Percentiles rank a stretch among this genome's conserved stretches.
phyloP scores from a whole-genome alignment of 2,113 vertebrate genomes.

The Trogon surrucura region DNA sequence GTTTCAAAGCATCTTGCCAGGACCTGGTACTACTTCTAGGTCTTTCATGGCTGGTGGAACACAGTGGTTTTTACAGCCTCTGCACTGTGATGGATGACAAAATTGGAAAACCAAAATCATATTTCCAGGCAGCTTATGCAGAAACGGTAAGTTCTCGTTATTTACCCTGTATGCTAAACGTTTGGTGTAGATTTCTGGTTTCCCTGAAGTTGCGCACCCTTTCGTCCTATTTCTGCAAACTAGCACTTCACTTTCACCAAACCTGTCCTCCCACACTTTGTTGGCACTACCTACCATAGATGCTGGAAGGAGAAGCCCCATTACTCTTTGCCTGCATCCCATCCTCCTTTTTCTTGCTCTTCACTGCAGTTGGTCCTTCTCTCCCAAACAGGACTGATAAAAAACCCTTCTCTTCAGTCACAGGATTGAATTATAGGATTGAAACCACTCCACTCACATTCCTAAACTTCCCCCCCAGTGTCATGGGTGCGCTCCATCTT shows the following conservation, averaged over 20 bases:
- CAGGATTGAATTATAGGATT: not conserved
- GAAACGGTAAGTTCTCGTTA: not conserved
- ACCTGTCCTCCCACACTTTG: rapidly evolving
- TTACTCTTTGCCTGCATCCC: no score
- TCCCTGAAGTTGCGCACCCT: rapidly evolving
- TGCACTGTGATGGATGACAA: not conserved
- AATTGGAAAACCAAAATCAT: not conserved
- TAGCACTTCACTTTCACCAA: not conserved
- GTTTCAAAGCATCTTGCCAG: not conserved
- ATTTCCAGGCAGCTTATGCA: not conserved
- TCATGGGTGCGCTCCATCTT: rapidly evolving
- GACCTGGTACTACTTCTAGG: not conserved
- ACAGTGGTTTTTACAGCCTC: not conserved
- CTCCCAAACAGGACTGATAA: not conserved
- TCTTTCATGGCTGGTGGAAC: not conserved
- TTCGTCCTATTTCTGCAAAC: not conserved
- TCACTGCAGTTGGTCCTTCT: not conserved
- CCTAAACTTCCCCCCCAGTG: rapidly evolving
- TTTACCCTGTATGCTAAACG: rapidly evolving
- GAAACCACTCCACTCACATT: not conserved
- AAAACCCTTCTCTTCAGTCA: not conserved
- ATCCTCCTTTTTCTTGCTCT: not conserved
- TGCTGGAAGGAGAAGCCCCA: not conserved
- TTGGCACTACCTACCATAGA: not conserved
- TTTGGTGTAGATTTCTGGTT: not conserved